phyloP scores from a whole-genome alignment of 2,888 invertebrate species.

The Andricus curvator region DNA sequence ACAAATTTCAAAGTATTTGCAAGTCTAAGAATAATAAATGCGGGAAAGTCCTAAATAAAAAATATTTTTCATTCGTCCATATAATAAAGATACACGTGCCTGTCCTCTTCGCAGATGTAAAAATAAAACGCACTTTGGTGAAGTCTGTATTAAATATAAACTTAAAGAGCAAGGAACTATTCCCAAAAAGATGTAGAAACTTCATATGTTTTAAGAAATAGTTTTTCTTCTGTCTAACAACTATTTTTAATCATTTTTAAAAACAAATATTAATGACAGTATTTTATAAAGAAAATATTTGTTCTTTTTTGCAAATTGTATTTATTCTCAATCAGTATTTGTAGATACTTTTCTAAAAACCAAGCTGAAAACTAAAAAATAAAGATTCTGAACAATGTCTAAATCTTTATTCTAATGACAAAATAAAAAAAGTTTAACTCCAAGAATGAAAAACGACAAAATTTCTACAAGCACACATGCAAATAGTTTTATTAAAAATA shows the following conservation, averaged over 20 bases:
- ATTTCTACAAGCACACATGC: no score
- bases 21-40: no score
- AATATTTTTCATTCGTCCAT: no score
- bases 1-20: no score
- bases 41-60: no score
- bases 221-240: background rate
- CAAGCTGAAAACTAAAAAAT: background rate
- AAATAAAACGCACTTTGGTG: background rate
- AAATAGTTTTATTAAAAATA: no score
- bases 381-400: slow-evolving; percentile 51
- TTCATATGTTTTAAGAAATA: no score
- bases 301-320: background rate
- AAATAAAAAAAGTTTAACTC: no score
- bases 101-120: background rate
- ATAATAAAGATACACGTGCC: background rate
- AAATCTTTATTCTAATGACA: slow-evolving; percentile 2
- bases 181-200: no score
- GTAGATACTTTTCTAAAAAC: background rate
- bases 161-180: background rate
- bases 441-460: no score
- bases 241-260: no score
- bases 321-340: slow-evolving; percentile 16
- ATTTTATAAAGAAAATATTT: background rate
- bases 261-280: background rate
- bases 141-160: slow-evolving; percentile 13